Evolutionary conservation across 2,888 invertebrate species (phyloP), one percentile per base, ranked within the genome.

Genomic region (Pelosia muscerda): DNA sequence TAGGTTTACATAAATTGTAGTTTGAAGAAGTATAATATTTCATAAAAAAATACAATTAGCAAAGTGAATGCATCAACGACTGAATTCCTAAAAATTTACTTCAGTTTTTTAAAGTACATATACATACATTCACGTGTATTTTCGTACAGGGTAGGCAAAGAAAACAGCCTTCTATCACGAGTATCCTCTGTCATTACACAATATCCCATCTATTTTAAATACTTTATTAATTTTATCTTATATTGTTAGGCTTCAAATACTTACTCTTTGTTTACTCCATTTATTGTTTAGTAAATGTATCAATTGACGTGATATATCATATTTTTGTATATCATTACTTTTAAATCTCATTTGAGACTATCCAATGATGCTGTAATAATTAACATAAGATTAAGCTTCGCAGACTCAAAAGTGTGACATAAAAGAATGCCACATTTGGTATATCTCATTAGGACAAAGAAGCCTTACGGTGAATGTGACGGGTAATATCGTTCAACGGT

Each of bases 401-500:
- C 56, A 25, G 55, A 63, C 72, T 68, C 38, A 49, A 76, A 77
- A 73, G 49, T 38, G 66, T 75, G 71, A 67, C 73, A 74, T 66
- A 60, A 78, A 77, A 70, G 69, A 78, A 75, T 73, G 63, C 75
- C 71, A 77, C 67, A 69, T 81, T 81, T 69, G 71, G 61, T 64
- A 76, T 84, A 83, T 84, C 74, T 86, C 80, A 85, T 79, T 78
- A 78, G 76, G 75, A 82, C 77, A 81, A 84, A 84, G 81, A 78
- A 86, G 83, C 77, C 76, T 82, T 85, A 84, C 84, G 78, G 76
- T 78, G 75, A 83, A 85, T 84, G 81, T 84, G 84, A 86, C 86
- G 81, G 85, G 83, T 83, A 83, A 85, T 83, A 83, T 82, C 79
- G 82, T 79, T 77, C 86, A 89, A 87, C 90, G 87, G 90, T 89